A percentile compares a stretch with the other conserved stretches of the same genome.
phyloP scores from a whole-genome alignment of 2,797 vertebrate species.

The Borostomias antarcticus region DNA sequence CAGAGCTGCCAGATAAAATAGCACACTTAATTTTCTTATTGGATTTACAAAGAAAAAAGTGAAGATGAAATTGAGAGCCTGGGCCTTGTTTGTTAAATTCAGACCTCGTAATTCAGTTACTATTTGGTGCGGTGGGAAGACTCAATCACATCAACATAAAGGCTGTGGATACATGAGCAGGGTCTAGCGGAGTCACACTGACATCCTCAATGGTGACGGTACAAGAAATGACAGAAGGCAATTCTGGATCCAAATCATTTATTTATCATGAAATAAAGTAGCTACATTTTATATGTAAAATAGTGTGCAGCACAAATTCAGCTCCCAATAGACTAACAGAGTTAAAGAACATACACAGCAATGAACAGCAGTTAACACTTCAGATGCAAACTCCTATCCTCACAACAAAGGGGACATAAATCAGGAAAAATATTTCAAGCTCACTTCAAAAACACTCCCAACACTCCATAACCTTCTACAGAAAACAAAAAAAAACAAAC shows the following conservation, averaged over 20 bases:
- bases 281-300: slow-evolving; percentile 65
- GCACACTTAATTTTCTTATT: no score
- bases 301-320: slow-evolving; percentile 60
- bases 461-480: slow-evolving; percentile 30
- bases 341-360: slow-evolving; percentile 59
- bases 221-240: slow-evolving; percentile 4
- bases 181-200: background rate
- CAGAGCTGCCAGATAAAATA: background rate
- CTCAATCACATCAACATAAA: background rate
- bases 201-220: background rate
- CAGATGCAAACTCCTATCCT: slow-evolving; percentile 36
- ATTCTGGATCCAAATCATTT: slow-evolving; percentile 37
- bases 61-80: background rate
- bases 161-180: background rate
- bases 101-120: background rate
- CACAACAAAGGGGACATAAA: slow-evolving; percentile 42
- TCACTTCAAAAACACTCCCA: background rate
- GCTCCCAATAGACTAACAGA: slow-evolving; percentile 60
- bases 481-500: slow-evolving; percentile 21
- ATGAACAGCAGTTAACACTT: slow-evolving; percentile 29
- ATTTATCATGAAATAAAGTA: slow-evolving; percentile 73
- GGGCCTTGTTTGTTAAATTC: background rate
- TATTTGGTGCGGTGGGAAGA: background rate
- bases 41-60: background rate
- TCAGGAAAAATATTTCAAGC: slow-evolving; percentile 6